A percentile compares a stretch with the other conserved stretches of the same genome.
phyloP scores from a whole-genome alignment of 2,113 vertebrate genomes.

The Puntigrus tetrazona region DNA sequence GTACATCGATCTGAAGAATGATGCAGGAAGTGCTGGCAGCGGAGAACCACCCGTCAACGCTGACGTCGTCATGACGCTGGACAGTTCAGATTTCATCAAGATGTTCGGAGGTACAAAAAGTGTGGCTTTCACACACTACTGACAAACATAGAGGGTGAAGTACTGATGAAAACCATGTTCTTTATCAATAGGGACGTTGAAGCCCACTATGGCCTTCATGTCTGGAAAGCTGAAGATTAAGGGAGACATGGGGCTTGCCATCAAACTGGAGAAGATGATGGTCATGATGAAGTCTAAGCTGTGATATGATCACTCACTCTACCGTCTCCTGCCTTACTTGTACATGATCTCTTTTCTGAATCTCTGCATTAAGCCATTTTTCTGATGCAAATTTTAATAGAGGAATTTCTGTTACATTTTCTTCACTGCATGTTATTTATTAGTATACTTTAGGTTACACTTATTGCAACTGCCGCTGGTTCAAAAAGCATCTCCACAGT shows the following conservation, averaged over 20 bases:
- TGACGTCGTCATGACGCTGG: conserved; percentile 90
- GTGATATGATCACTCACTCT: conserved; percentile 59
- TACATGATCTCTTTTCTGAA: conserved; percentile 34
- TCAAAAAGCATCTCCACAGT: neutral
- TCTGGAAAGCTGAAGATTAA: conserved; percentile 81
- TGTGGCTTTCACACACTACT: neutral
- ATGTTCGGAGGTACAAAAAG: conserved; percentile 87
- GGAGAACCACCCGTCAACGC: conserved; percentile 78
- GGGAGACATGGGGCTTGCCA: conserved; percentile 79
- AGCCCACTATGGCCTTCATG: conserved; percentile 90
- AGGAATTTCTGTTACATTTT: neutral
- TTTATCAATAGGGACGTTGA: conserved; percentile 77
- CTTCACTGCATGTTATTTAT: neutral
- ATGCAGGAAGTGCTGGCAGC: conserved; percentile 74
- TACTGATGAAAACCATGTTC: neutral
- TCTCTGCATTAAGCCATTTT: neutral
- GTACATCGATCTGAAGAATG: conserved; percentile 90
- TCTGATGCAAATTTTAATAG: conserved; percentile 21
- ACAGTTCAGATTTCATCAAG: conserved; percentile 85
- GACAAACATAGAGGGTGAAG: neutral
- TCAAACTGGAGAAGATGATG: conserved; percentile 86
- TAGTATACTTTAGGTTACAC: too few relatives aligned
- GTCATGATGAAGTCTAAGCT: conserved; percentile 72
- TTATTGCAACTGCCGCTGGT: neutral
- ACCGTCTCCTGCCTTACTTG: conserved; percentile 21